Evolutionary conservation across 2,113 vertebrate species (phyloP), one percentile per base, ranked within the genome.

Genomic region (Xiphophorus hellerii): DNA sequence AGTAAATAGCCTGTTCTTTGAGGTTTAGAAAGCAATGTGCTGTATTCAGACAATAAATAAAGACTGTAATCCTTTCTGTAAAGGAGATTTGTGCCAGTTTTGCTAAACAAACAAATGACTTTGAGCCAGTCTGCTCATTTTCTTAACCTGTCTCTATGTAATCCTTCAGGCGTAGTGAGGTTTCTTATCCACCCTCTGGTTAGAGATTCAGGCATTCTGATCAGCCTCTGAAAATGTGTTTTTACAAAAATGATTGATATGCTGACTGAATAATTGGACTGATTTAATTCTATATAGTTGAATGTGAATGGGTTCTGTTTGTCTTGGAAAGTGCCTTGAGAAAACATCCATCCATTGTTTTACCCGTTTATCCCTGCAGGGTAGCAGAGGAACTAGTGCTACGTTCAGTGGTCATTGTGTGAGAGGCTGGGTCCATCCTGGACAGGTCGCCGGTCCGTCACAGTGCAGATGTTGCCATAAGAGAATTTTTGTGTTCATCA

Each of bases 41-140:
- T 64, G 35, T 69, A 29, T 62, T 64, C 4, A 63, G 31, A 33
- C 82, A 83, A 78, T 73, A 82, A 81, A 80, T 61, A 20, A 37
- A 73, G 62, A 42, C 69, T 70, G n/a, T 78, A 74, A 82, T 84
- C 64, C 66, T 25, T 58, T 58, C 51, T 58, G 48, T 68, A 76
- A 65, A 66, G 35, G 76, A 71, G 58, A 72, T 73, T 75, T 77
- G 64, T 69, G 73, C 79, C 66, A 69, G 54, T 82, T 79, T 71
- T 67, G 42, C 73, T 72, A 69, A 78, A 82, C 82, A 84, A 79
- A 88, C 73, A 79, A 71, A 71, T 71, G 25, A 80, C 28, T 58
- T 25, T 58, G 2, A 58, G 51, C 25, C 6, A 58, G 51, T 54
- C 8, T 25, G 20, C 51, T 58, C 22, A n/a, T 58, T 58, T 58